phyloP scores from a whole-genome alignment of 2,888 invertebrate species.

The Allophyes oxyacanthae region DNA sequence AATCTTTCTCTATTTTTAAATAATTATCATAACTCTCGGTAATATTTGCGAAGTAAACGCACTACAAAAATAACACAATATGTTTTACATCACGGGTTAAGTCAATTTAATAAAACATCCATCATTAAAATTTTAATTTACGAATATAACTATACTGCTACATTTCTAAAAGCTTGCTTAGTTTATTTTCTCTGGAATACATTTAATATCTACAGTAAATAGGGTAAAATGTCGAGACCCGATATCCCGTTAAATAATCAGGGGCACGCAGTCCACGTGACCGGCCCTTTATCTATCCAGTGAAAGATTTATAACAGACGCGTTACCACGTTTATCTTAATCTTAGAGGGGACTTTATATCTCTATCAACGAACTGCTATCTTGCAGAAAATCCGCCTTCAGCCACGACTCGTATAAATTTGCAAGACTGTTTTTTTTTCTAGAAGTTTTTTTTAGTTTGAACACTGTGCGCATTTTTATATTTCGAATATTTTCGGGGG shows the following conservation, averaged over 20 bases:
- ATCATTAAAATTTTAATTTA: no score
- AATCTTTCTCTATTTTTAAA: no score
- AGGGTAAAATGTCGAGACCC: slow-evolving; percentile 37
- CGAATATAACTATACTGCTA: no score
- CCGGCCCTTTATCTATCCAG: slow-evolving; percentile 72
- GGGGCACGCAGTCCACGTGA: slow-evolving; percentile 70
- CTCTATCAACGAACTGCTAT: slow-evolving; percentile 67
- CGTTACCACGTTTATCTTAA: slow-evolving; percentile 78
- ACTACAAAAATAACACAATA: no score
- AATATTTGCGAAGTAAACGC: no score
- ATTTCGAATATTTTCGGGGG: slow-evolving; percentile 29
- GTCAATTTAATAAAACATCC: no score
- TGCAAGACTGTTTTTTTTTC: slow-evolving; percentile 22
- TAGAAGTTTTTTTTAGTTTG: slow-evolving; percentile 9
- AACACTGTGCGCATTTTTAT: slow-evolving; percentile 30
- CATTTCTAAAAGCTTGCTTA: neutral
- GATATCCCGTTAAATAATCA: slow-evolving; percentile 74
- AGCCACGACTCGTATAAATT: slow-evolving; percentile 25
- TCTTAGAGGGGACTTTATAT: slow-evolving; percentile 71
- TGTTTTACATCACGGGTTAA: no score
- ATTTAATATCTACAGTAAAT: slow-evolving; percentile 32
- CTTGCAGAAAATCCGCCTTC: slow-evolving; percentile 37
- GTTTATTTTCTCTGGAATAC: slow-evolving; percentile 22
- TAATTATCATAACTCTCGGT: no score
- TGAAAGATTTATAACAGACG: slow-evolving; percentile 77